Evolutionary conservation across 2,888 invertebrate genomes (phyloP).

Genomic region (Drosophila nr. fundita): DNA sequence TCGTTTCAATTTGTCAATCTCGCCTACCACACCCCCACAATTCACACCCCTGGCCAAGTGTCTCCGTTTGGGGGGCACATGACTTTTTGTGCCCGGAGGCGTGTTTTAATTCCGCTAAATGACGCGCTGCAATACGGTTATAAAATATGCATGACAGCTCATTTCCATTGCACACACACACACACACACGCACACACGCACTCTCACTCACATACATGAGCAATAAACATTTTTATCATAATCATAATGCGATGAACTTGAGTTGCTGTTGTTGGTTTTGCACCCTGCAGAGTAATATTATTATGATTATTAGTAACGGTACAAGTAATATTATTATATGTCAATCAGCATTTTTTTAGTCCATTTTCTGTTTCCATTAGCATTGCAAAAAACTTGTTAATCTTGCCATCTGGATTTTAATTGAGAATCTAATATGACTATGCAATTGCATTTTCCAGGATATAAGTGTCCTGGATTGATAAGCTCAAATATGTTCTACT

Average conservation of each 20-base stretch:
- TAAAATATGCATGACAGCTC: constrained; percentile 74
- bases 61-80: constrained; percentile 14
- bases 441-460: neutral
- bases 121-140: constrained; percentile 51
- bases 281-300: constrained; percentile 19
- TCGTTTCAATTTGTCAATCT: constrained; percentile 84
- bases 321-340: neutral
- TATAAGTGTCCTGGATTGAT: neutral
- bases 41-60: constrained; percentile 1
- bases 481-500: neutral
- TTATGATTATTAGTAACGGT: neutral
- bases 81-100: constrained; percentile 47
- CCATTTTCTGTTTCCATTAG: neutral
- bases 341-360: neutral
- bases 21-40: constrained; percentile 36
- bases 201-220: neutral
- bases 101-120: constrained; percentile 73
- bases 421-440: neutral
- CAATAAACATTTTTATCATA: constrained; percentile 33
- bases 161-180: constrained; percentile 54
- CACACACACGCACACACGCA: neutral
- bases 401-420: neutral
- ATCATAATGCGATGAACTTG: constrained; percentile 32
- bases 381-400: neutral
- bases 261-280: constrained; percentile 2